Evolutionary conservation across 2,888 invertebrate genomes (phyloP).

Genomic region (Acanthococcus lagerstroemiae): DNA sequence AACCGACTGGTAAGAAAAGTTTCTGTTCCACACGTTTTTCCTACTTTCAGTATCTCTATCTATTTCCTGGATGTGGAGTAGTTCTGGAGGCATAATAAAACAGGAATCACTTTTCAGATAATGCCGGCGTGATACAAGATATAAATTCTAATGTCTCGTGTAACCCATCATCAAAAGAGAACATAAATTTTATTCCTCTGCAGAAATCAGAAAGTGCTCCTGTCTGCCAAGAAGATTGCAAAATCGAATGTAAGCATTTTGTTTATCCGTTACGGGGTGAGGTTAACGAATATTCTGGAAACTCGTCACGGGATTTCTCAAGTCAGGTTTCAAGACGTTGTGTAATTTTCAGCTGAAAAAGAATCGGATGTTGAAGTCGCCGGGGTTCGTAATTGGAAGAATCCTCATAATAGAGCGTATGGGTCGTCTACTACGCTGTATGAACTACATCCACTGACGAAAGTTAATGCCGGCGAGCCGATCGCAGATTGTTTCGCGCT

Average conservation of each 20-base stretch:
- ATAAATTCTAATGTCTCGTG: constrained; percentile 16
- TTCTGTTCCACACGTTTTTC: constrained; percentile 6
- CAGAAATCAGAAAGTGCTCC: constrained; percentile 42
- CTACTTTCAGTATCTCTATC: not conserved
- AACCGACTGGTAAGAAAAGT: constrained; percentile 36
- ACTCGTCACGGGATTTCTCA: too few relatives aligned
- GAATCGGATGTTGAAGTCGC: constrained; percentile 39
- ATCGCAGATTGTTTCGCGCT: constrained; percentile 81
- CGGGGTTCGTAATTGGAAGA: constrained; percentile 50
- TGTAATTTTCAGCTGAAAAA: not conserved
- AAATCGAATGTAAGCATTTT: too few relatives aligned
- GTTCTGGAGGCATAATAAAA: too few relatives aligned
- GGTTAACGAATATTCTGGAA: too few relatives aligned
- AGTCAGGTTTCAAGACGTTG: too few relatives aligned
- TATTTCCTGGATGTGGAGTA: not conserved
- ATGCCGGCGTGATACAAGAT: constrained; percentile 7
- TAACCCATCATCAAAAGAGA: not conserved
- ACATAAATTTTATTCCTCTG: constrained; percentile 36
- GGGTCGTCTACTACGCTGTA: constrained; percentile 69
- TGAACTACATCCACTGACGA: constrained; percentile 69
- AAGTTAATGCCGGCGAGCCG: constrained; percentile 62
- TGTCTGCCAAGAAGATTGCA: constrained; percentile 33
- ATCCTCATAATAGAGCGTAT: constrained; percentile 50
- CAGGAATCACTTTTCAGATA: constrained; percentile 6
- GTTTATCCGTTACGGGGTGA: too few relatives aligned